These are phyloP conservation scores for Pangasius macronema DNA, from an alignment of 2,797 vertebrate genomes.

Conservation along the genomic window DNA sequence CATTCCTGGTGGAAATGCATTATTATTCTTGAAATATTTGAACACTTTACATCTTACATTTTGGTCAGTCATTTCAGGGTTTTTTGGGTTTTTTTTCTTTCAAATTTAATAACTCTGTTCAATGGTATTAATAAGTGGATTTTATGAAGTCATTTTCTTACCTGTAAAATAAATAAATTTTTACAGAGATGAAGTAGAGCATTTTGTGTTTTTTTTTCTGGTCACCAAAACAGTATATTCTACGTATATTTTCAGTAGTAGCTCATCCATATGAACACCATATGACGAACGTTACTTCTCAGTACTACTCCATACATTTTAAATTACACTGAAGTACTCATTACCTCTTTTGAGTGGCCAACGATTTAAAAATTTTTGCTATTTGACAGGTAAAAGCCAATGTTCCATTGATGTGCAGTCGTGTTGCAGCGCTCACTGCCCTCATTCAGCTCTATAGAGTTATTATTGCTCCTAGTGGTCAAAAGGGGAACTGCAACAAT, in stretches of 20 bases:
- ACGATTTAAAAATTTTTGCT: background rate
- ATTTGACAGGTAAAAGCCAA: background rate
- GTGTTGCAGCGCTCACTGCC: too few relatives aligned
- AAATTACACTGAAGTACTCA: background rate
- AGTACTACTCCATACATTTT: background rate
- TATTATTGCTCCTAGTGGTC: background rate
- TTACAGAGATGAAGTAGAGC: conserved; percentile 19
- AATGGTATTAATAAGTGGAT: conserved; percentile 8
- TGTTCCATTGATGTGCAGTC: background rate
- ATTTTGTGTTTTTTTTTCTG: background rate
- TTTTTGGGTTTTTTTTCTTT: background rate
- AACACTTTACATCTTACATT: background rate
- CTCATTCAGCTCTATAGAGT: background rate
- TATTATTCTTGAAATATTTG: background rate
- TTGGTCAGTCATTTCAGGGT: conserved; percentile 4
- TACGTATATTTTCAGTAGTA: background rate
- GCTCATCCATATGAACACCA: background rate
- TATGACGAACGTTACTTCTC: background rate
- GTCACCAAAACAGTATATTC: background rate
- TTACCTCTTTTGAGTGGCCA: background rate
- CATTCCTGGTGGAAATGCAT: background rate
- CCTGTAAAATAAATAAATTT: conserved; percentile 48
- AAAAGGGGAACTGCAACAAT: background rate
- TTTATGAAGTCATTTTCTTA: conserved; percentile 18
- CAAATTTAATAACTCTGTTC: background rate